Percentiles rank a stretch among this genome's conserved stretches.
Conservation (phyloP, 2,888 invertebrate genomes). For the Ichneumon xanthorius region DNA sequence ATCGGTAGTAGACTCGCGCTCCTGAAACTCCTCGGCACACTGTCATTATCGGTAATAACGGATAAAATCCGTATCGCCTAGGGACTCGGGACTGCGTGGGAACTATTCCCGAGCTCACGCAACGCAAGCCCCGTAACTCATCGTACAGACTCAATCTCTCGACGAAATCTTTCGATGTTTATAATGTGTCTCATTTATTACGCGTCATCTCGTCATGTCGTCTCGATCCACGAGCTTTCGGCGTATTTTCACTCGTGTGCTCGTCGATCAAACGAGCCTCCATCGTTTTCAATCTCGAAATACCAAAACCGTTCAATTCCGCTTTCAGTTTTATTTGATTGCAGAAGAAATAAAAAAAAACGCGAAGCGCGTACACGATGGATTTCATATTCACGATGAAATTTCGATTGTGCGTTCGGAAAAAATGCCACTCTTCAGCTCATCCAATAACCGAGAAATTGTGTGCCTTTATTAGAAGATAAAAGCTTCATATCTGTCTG, state of each 20-base stretch:
- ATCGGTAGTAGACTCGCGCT: constrained; percentile 32
- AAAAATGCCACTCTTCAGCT: not conserved
- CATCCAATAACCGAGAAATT: not conserved
- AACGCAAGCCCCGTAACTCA: constrained; percentile 22
- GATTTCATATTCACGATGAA: not conserved
- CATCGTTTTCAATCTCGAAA: not conserved
- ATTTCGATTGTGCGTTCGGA: not conserved
- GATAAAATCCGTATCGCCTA: constrained; percentile 44
- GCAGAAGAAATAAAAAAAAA: not conserved
- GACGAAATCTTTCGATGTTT: constrained; percentile 6
- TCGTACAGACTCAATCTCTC: not conserved
- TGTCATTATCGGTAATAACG: constrained; percentile 62
- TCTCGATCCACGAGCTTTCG: not conserved
- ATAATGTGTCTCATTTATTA: constrained; percentile 5
- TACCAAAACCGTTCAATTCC: not conserved
- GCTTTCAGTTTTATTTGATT: not conserved
- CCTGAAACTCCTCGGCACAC: constrained; percentile 31
- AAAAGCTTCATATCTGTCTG: not conserved
- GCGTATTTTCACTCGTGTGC: not conserved
- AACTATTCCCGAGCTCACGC: constrained; percentile 53
- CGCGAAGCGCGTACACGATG: not conserved
- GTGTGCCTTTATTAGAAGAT: not conserved
- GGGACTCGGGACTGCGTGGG: constrained; percentile 51
- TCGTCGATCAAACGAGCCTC: not conserved
- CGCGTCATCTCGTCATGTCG: not conserved